Conservation (phyloP, 2,797 vertebrate genomes). For the Novumbra hubbsi region DNA sequence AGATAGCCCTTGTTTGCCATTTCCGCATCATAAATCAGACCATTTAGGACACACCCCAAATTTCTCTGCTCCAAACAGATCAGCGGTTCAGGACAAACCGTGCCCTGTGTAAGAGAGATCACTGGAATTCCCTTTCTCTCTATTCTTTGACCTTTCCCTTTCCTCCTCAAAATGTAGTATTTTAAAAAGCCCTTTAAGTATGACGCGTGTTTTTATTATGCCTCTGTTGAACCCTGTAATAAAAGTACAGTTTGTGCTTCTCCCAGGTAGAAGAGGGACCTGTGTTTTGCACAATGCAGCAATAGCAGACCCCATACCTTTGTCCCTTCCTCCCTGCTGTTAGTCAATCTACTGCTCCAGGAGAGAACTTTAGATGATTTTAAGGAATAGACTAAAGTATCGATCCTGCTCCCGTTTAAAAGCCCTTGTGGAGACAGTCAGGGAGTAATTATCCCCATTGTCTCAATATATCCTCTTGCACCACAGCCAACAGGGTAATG, state of each 20-base stretch:
- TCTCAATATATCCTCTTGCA: conserved; percentile 11
- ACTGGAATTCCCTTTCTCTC: neutral
- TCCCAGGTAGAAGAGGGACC: conserved; percentile 24
- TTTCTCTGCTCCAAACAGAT: neutral
- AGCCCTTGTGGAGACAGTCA: conserved; percentile 37
- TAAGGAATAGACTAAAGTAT: conserved; percentile 15
- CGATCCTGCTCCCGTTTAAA: conserved; percentile 18
- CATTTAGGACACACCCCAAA: neutral
- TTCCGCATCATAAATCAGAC: neutral
- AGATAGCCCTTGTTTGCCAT: conserved; percentile 55
- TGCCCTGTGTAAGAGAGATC: neutral
- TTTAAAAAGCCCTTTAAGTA: conserved; percentile 57
- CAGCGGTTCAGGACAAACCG: neutral
- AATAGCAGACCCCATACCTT: neutral
- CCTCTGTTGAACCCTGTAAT: conserved; percentile 21
- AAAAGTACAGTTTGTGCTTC: conserved; percentile 46
- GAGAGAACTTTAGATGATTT: conserved; percentile 11
- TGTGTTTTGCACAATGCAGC: neutral
- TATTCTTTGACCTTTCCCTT: neutral
- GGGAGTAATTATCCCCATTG: conserved; percentile 36
- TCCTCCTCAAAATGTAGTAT: conserved; percentile 44
- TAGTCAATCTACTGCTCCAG: conserved; percentile 1
- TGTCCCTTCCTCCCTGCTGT: conserved; percentile 14
- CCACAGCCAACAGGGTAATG: conserved; percentile 9
- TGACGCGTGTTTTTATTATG: conserved; percentile 33